These are phyloP conservation scores for Heliconius charithonia DNA, from an alignment of 2,888 invertebrate genomes.

Conservation along the genomic window DNA sequence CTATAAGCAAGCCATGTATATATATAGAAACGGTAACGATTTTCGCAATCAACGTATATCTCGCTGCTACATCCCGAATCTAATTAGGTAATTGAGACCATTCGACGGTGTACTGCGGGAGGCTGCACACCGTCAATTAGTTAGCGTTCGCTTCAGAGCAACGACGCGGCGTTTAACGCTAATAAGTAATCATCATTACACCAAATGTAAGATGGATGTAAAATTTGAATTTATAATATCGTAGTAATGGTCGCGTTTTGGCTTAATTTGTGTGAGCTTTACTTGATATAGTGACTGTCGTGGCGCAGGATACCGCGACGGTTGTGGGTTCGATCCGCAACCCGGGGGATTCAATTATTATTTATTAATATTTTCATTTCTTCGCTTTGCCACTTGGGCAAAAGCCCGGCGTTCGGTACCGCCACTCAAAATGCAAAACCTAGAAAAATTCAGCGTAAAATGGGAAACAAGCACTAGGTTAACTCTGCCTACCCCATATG, in stretches of 20 bases:
- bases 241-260: neutral
- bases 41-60: constrained; percentile 55
- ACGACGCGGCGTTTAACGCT: constrained; percentile 49
- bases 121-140: constrained; percentile 48
- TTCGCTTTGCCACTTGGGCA: too few species aligned
- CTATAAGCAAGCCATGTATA: constrained; percentile 43
- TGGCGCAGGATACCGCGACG: too few species aligned
- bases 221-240: constrained; percentile 14
- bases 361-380: too few species aligned
- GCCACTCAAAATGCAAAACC: too few species aligned
- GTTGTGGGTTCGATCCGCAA: too few species aligned
- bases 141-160: constrained; percentile 48
- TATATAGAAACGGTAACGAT: constrained; percentile 48
- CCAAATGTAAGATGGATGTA: constrained; percentile 23
- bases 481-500: too few species aligned
- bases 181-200: constrained; percentile 49
- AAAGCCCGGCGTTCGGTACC: too few species aligned
- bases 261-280: constrained; percentile 7
- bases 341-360: too few species aligned
- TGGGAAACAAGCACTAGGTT: too few species aligned
- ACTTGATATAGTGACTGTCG: neutral
- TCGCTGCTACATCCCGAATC: constrained; percentile 47
- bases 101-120: constrained; percentile 51
- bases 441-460: too few species aligned
- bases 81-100: constrained; percentile 75